Evolutionary conservation across 2,797 vertebrate genomes (phyloP).

Genomic region (Adrianichthys oophorus): DNA sequence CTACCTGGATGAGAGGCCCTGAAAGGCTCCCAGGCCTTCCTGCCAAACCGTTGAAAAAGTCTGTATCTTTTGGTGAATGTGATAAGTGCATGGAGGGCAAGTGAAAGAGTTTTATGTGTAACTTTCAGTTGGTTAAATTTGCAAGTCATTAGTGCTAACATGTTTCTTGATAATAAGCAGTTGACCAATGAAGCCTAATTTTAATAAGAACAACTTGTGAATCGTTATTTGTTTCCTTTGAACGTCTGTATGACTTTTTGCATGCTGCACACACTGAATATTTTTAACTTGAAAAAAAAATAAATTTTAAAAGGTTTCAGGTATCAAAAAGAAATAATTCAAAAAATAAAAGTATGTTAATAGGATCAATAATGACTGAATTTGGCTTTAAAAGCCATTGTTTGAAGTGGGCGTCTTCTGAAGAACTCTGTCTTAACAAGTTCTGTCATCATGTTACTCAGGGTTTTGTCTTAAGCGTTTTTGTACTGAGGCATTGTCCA

Average conservation of each 20-base stretch:
- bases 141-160: no score
- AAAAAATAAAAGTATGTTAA: no score
- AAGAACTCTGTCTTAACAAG: conserved; percentile 26
- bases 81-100: conserved; percentile 18
- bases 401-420: conserved; percentile 18
- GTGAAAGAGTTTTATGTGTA: not conserved
- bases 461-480: conserved; percentile 38
- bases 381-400: conserved; percentile 3
- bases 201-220: no score
- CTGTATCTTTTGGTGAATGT: conserved; percentile 64
- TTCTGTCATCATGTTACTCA: conserved; percentile 70
- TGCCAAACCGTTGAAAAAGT: conserved; percentile 37
- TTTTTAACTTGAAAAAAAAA: no score
- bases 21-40: conserved; percentile 9
- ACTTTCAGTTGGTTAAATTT: not conserved
- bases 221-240: not conserved
- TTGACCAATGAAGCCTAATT: no score
- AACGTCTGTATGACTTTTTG: no score
- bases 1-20: conserved; percentile 20
- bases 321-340: no score
- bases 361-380: no score
- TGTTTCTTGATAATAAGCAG: no score
- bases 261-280: no score
- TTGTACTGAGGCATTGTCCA: conserved; percentile 54
- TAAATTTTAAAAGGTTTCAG: no score